Base-by-base conservation (phyloP, 2,113 vertebrate genomes). In the Pleuronectes platessa region DNA sequence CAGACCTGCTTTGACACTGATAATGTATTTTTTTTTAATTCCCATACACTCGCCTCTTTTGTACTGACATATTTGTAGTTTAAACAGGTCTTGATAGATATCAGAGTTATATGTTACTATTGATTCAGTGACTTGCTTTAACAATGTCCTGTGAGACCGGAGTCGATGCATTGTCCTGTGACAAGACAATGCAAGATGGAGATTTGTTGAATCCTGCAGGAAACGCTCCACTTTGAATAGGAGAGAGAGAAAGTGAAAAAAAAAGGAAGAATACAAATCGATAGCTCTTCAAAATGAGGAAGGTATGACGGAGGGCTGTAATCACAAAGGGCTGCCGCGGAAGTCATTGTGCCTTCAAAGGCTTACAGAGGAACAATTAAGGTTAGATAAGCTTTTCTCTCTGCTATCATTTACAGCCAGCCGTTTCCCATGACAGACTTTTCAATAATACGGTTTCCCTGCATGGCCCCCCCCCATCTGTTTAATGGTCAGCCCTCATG, bases 321-420 rank as follows among this genome's bases (percentile, higher is more conserved):
- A 87, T 86, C 82, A 76, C 74, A 64, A 80, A 83, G 73, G 37
- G 67, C 53, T 70, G 47, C 71, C 55, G 66, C 27, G 35, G 74
- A 84, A 81, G 82, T 72, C 81, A 81, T 85, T 89, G 86, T 77
- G 76, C 74, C 82, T 82, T 79, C 79, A 82, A 84, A 78, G 82
- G 74, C 85, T 86, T 70, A 55, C 81, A n/a, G 75, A 87, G 64
- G 86, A 88, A 86, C 89, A 91, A 90, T 92, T 90, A 90, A 74
- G 73, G 78, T 18, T 42, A 88, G 86, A 91, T 89, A 88, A 90
- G 84, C 84, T 66, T 31, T 67, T 89, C 69, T 81, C 73, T 71
- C 74, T 18, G 51, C 72, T 77, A 74, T 87, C 88, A 65, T 82
- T 68, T 71, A 71, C 81, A 5, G n/a, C 20, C 72, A 2, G 14